phyloP scores from a whole-genome alignment of 2,888 invertebrate genomes.

The Schizotus pectinicornis region DNA sequence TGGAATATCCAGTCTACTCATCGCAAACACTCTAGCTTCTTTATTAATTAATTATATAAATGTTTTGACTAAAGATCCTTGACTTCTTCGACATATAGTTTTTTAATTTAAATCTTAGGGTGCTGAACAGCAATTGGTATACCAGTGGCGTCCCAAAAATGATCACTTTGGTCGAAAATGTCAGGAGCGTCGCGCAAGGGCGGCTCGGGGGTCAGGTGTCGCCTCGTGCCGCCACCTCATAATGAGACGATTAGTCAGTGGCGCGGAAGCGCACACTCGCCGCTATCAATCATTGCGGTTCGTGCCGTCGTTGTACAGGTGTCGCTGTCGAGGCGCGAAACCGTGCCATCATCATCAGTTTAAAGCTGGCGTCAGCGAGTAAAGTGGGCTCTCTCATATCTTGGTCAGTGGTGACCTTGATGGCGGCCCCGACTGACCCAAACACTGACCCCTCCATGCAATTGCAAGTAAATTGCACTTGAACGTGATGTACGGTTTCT shows the following conservation, averaged over 20 bases:
- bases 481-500: slow-evolving; percentile 41
- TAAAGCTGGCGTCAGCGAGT: slow-evolving; percentile 22
- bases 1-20: no score
- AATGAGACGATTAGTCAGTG: slow-evolving; percentile 1
- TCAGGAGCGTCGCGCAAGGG: no score
- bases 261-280: slow-evolving; percentile 9
- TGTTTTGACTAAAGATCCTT: no score
- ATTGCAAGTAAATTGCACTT: slow-evolving; percentile 53
- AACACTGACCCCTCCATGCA: slow-evolving; percentile 56
- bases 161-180: no score
- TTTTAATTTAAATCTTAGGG: no score
- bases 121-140: no score
- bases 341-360: slow-evolving; percentile 9
- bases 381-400: slow-evolving; percentile 34
- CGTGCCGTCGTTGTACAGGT: no score
- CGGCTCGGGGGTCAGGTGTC: no score
- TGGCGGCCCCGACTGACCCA: slow-evolving; percentile 56
- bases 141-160: no score
- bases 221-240: neutral
- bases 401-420: slow-evolving; percentile 53
- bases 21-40: no score
- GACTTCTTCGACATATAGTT: no score
- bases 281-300: slow-evolving; percentile 5
- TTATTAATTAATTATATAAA: no score
- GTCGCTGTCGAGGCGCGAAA: slow-evolving; percentile 10